A percentile compares a stretch with the other conserved stretches of the same genome.
phyloP scores from a whole-genome alignment of 2,888 invertebrate genomes.

The Dolichomitus sp. region DNA sequence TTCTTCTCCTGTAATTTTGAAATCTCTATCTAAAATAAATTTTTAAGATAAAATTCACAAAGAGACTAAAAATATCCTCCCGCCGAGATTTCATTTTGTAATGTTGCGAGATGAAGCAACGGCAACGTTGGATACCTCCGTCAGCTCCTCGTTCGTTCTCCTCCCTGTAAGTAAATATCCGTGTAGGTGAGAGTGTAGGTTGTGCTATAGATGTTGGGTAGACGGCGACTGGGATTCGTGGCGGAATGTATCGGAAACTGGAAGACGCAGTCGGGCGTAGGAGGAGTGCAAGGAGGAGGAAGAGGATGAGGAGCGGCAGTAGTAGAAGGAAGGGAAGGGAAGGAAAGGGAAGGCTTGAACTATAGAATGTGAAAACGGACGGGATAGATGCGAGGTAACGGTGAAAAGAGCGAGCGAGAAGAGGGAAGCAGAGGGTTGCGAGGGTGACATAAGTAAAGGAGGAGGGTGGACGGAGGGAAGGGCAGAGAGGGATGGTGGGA shows the following conservation, averaged over 20 bases:
- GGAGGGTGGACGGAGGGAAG: conserved; percentile 41
- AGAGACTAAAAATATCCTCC: conserved; percentile 24
- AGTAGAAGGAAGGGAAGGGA: conserved; percentile 18
- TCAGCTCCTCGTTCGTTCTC: conserved; percentile 7
- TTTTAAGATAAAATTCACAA: neutral
- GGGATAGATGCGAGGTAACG: conserved; percentile 27
- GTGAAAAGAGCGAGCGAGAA: conserved; percentile 34
- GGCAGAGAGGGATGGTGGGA: conserved; percentile 55
- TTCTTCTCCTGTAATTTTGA: too few species aligned
- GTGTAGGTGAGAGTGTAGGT: conserved; percentile 53
- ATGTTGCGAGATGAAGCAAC: conserved; percentile 45
- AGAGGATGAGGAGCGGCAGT: conserved; percentile 34
- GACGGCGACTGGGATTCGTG: conserved; percentile 73
- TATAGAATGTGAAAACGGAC: conserved; percentile 38
- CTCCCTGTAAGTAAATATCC: conserved; percentile 59
- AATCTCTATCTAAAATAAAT: too few species aligned
- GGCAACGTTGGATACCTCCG: conserved; percentile 60
- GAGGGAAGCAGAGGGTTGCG: too few species aligned
- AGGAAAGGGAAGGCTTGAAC: conserved; percentile 19
- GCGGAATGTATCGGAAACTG: conserved; percentile 77
- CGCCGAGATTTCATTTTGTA: conserved; percentile 26
- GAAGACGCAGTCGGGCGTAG: conserved; percentile 71
- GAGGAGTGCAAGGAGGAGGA: conserved; percentile 50
- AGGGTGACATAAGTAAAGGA: too few species aligned
- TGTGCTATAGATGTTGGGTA: conserved; percentile 47